Evolutionary conservation across 2,113 vertebrate species (phyloP), one percentile per base, ranked within the genome.

Genomic region (Synodontis membranacea): DNA sequence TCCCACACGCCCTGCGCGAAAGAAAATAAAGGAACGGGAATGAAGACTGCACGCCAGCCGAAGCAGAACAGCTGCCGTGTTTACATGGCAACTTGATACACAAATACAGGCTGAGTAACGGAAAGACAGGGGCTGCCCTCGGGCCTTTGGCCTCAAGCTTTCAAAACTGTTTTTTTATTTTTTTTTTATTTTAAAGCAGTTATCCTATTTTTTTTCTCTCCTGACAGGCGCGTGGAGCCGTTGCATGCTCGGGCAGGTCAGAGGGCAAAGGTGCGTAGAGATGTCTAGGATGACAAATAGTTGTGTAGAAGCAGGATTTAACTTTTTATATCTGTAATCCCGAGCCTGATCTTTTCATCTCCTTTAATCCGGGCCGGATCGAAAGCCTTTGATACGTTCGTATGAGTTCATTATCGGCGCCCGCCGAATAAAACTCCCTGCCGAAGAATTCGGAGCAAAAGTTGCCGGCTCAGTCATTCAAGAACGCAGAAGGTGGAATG

Each of bases 61-160:
- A 87, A 89, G 91, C 88, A 88, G 89, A 94, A 91, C 92, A 94
- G 92, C 88, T 93, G 93, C 93, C 93, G 93, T 94, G 94, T 95
- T 95, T 94, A 93, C 94, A 95, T 95, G 93, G 94, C 94, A 96
- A 95, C 94, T 92, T 88, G 89, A 94, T 93, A 93, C 91, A 95
- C 93, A 94, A 95, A 94, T 93, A 94, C 92, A 93, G 92, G 91
- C 93, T 90, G 66, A 92, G 90, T 93, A 85, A 91, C 92, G 92
- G 92, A 92, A 93, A 92, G 90, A 92, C 88, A 89, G 79, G 62
- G 75, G 79, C 84, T 64, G 42, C 70, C 88, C 82, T 75, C 72
- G 74, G 85, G 88, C 91, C 84, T 14, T 68, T 89, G 82, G 82
- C 94, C 89, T 91, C 91, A 91, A 92, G 92, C 89, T 92, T 92